Evolutionary conservation across 2,797 vertebrate species (phyloP).

Genomic region (Naso thynnoides): DNA sequence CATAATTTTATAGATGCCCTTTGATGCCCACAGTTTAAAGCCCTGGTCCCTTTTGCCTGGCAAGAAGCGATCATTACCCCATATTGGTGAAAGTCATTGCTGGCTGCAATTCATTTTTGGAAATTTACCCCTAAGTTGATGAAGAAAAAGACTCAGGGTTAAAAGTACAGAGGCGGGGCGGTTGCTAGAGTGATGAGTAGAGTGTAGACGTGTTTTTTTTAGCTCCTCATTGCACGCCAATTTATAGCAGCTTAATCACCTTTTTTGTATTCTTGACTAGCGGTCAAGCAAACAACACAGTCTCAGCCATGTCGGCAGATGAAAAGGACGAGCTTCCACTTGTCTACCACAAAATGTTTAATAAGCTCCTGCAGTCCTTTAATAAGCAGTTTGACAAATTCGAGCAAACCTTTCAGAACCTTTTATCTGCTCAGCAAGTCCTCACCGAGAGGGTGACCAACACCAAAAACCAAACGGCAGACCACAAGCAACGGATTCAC

Average conservation of each 20-base stretch:
- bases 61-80: not conserved
- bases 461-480: not conserved
- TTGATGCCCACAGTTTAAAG: constrained; percentile 10
- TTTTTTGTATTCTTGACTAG: too few relatives aligned
- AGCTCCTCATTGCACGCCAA: too few relatives aligned
- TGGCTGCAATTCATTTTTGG: too few relatives aligned
- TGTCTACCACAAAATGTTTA: not conserved
- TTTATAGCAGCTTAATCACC: too few relatives aligned
- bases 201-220: too few relatives aligned
- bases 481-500: not conserved
- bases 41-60: constrained; percentile 1
- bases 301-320: too few relatives aligned
- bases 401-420: not conserved
- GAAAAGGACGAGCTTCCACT: not conserved
- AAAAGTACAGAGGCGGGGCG: too few relatives aligned
- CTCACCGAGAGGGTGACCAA: not conserved
- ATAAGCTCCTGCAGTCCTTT: not conserved
- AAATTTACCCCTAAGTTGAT: too few relatives aligned
- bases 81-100: too few relatives aligned
- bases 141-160: too few relatives aligned
- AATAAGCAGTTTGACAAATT: not conserved
- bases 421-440: not conserved
- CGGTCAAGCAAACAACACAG: not conserved
- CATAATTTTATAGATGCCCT: not conserved
- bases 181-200: too few relatives aligned